Percentiles rank a stretch among this genome's conserved stretches.
Conservation (phyloP, 2,888 invertebrate genomes). For the Napeogenes inachia region DNA sequence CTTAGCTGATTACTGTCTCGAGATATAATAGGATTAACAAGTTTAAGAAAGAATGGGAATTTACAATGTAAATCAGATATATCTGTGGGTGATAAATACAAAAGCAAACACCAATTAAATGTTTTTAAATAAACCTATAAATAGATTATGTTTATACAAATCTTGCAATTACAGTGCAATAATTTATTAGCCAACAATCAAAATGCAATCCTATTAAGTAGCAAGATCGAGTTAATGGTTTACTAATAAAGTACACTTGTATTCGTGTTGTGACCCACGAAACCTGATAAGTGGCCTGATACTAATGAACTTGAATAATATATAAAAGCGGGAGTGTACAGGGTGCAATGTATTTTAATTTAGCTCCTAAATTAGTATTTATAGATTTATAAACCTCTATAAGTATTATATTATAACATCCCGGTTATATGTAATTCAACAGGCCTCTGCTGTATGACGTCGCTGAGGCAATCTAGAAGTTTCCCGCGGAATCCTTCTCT, state of each 20-base stretch:
- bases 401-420: constrained; percentile 19
- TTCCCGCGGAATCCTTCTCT: constrained; percentile 41
- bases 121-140: no score
- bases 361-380: constrained; percentile 37
- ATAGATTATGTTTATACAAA: no score
- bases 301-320: constrained; percentile 64
- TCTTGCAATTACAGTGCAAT: no score
- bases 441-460: constrained; percentile 32
- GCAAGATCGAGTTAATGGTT: no score
- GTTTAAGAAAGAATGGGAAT: constrained; percentile 18
- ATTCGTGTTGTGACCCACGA: constrained; percentile 35
- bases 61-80: constrained; percentile 2
- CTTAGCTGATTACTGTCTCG: constrained; percentile 25
- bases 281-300: constrained; percentile 55
- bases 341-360: constrained; percentile 39
- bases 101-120: no score
- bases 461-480: constrained; percentile 39
- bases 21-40: constrained; percentile 23
- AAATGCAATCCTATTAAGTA: no score
- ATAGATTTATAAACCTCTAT: no score
- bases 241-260: constrained; percentile 38
- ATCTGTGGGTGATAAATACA: no score
- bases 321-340: constrained; percentile 54
- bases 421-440: constrained; percentile 30
- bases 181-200: no score